These are phyloP conservation scores for Mongoloraphidia duomilia DNA, from an alignment of 2,888 invertebrate species.

Conservation along the genomic window DNA sequence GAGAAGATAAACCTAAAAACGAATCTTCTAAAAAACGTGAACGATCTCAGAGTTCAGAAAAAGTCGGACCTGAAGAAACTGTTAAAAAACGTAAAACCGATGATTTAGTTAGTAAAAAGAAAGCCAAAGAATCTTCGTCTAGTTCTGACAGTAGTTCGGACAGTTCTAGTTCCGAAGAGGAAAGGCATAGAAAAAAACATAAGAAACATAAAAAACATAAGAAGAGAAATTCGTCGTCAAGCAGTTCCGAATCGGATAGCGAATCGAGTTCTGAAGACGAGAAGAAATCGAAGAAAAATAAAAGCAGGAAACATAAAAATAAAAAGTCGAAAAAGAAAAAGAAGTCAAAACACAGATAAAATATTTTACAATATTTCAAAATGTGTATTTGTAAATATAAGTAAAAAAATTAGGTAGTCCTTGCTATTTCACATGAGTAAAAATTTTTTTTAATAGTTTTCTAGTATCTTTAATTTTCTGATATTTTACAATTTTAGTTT, in stretches of 20 bases:
- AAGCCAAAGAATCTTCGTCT: slow-evolving; percentile 11
- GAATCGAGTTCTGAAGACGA: slow-evolving; percentile 26
- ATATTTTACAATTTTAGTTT: slow-evolving; percentile 3
- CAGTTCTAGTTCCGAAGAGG: slow-evolving; percentile 29
- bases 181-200: slow-evolving; percentile 34
- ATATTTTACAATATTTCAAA: neutral
- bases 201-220: slow-evolving; percentile 47
- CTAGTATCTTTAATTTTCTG: neutral
- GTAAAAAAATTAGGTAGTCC: neutral
- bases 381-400: neutral
- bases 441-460: neutral
- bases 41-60: slow-evolving; percentile 34
- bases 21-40: slow-evolving; percentile 33
- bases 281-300: slow-evolving; percentile 24
- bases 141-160: slow-evolving; percentile 34
- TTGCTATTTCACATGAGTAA: neutral
- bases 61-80: slow-evolving; percentile 31
- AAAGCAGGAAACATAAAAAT: slow-evolving; percentile 29
- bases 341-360: slow-evolving; percentile 45
- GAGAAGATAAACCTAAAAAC: slow-evolving; percentile 29
- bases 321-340: slow-evolving; percentile 59
- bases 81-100: slow-evolving; percentile 4
- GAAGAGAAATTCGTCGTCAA: slow-evolving; percentile 32
- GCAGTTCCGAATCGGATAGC: slow-evolving; percentile 19
- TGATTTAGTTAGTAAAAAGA: slow-evolving; percentile 19